Conservation (phyloP, 2,797 vertebrate species). For the Babyrousa celebensis region DNA sequence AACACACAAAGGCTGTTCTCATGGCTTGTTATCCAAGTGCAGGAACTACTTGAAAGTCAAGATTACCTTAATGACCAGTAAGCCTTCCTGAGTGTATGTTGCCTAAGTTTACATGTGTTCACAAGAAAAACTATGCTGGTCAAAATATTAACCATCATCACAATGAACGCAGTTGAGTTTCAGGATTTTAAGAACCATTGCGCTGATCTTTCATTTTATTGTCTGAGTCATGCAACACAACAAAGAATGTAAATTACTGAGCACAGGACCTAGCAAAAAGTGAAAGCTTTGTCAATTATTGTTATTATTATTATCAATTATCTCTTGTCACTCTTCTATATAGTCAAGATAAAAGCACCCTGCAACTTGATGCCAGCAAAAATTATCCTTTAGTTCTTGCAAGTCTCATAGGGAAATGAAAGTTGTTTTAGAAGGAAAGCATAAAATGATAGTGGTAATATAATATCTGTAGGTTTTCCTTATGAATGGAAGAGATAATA, state of each 20-base stretch:
- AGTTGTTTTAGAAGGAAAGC: constrained; percentile 41
- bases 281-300: not conserved
- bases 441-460: not conserved
- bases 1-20: not conserved
- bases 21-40: not conserved
- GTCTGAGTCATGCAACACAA: not conserved
- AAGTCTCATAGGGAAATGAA: not conserved
- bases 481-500: not conserved
- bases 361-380: not conserved
- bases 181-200: constrained; percentile 38
- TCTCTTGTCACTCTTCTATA: not conserved
- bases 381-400: not conserved
- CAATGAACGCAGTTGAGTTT: not conserved
- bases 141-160: constrained; percentile 31
- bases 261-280: not conserved
- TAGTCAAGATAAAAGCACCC: constrained; percentile 34
- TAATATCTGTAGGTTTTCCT: constrained; percentile 2
- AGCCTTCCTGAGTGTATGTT: not conserved
- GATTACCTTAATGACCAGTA: not conserved
- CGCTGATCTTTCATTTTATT: constrained; percentile 35
- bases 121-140: not conserved
- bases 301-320: not conserved
- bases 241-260: not conserved
- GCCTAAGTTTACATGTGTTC: not conserved
- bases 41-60: not conserved